These are phyloP conservation scores for Callipepla squamata DNA, from an alignment of 2,113 vertebrate genomes.

Conservation along the genomic window DNA sequence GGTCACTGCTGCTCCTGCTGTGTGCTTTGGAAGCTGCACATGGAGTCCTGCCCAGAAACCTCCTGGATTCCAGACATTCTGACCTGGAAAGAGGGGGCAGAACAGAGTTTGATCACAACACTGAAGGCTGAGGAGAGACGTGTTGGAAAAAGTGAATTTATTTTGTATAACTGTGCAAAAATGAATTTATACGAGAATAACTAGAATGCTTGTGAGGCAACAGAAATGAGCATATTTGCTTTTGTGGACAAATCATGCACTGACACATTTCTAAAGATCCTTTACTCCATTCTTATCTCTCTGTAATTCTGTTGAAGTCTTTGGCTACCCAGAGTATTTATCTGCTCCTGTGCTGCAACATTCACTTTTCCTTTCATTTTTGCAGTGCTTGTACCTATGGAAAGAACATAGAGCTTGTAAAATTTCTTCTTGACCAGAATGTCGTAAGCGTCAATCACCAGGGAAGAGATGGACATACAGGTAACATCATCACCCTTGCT, in stretches of 20 bases:
- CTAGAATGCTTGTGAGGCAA: not conserved
- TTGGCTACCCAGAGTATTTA: not conserved
- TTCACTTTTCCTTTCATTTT: not conserved
- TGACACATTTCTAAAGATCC: not conserved
- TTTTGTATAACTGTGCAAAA: not conserved
- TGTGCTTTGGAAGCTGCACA: not conserved
- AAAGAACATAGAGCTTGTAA: conserved; percentile 91
- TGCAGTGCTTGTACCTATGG: conserved; percentile 93
- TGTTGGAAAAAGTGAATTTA: not conserved
- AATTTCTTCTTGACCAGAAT: conserved; percentile 91
- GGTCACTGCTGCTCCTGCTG: not conserved
- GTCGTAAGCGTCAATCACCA: conserved; percentile 90
- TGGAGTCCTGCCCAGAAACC: not conserved
- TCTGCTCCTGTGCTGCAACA: not conserved
- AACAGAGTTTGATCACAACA: not conserved
- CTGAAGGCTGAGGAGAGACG: not conserved
- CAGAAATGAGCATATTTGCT: not conserved
- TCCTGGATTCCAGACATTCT: not conserved
- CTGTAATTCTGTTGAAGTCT: not conserved
- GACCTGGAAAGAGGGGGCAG: not conserved
- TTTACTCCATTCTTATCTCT: not conserved
- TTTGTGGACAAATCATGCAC: not conserved
- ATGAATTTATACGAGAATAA: not conserved
- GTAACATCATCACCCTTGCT: conserved; percentile 52
- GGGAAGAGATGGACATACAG: conserved; percentile 94